Evolutionary conservation across 2,888 invertebrate species (phyloP), one percentile per base, ranked within the genome.

Genomic region (Apantesis nais): DNA sequence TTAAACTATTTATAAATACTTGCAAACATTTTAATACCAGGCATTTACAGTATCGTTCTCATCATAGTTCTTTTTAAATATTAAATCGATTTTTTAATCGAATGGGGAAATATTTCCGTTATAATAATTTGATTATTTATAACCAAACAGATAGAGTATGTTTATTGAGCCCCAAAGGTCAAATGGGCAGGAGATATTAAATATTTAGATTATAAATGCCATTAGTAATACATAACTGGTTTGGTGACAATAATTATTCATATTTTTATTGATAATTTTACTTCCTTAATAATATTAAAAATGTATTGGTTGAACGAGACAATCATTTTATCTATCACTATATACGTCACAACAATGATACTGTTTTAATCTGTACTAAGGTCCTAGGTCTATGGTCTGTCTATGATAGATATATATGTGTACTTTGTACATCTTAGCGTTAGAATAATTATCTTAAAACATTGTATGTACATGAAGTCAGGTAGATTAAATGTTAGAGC

Each of bases 111-210:
- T 19, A 48, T 48, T 48, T 48, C 22, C 44, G 16, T 22, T 48
- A 48, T 48, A 19, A 7, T 22, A 48, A 48, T 48, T 48, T 22
- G 8, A 22, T 48, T 48, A 48, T 22, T 48, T 22, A 48, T 48
- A 22, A 48, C 22, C 22, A 9, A 48, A 48, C 22, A 48, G 9
- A 22, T 9, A 22, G 22, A 48, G 19, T 66, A 58, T 65, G 37
- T 48, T 48, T 55, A 55, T 66, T 66, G 37, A 34, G 55, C 25
- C 65, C 37, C 52, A 34, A 37, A 22, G 55, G n/a, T 66, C 16
- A 65, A 34, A 34, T 65, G 22, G 65, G 12, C 34, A 48, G 19
- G 25, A 12, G 11, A 22, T 48, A 52, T 48, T 44, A 44, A 44
- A 7, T 22, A 22, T 22, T 48, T 48, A 48, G 19, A 48, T 48